Evolutionary conservation across 1,140 invertebrate genomes (phyloP), one percentile per base, ranked within the genome.

Genomic region (Drosophila miranda): DNA sequence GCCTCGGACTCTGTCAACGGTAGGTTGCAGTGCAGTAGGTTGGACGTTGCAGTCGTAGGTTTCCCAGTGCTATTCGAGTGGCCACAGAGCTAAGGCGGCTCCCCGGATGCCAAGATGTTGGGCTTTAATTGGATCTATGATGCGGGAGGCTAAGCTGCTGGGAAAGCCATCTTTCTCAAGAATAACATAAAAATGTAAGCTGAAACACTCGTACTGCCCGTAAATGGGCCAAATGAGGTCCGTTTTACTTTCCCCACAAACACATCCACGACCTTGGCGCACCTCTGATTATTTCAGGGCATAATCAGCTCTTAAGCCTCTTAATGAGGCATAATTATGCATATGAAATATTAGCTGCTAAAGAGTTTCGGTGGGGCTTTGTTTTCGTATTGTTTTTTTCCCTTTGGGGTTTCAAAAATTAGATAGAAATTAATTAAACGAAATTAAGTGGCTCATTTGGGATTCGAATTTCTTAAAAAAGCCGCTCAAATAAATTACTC

Each of bases 341-440:
- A 71, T 44, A 72, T 70, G 60, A 75, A 69, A 60, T 53, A 68
- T 64, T 21, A 62, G 61, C 55, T 66, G 19, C 44, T 46, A 53
- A 61, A 71, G 50, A 55, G 21, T 34, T 34, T 34, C 30, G 13
- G 45, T 52, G 52, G 42, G 56, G 42, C 61, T 61, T 61, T 44
- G 42, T 38, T 38, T 48, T 5, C 23, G 23, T 26, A 26, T 26
- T 19, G 19, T 19, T 19, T 19, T 19, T 5, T 5, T 4, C 23
- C 23, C 23, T 26, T 42, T 30, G 48, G 14, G 55, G 57, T 34
- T 8, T 66, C 45, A 57, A 57, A 79, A 83, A 84, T 79, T 79
- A 58, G 79, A 79, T 68, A 73, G 63, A 81, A 81, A 84, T 84
- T 86, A 86, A 84, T 84, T 84, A 74, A 67, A 77, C 57, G 58